A percentile compares a stretch with the other conserved stretches of the same genome.
Evolutionary conservation across 2,888 invertebrate genomes (phyloP).

Genomic region (Megalurothrips usitatus): DNA sequence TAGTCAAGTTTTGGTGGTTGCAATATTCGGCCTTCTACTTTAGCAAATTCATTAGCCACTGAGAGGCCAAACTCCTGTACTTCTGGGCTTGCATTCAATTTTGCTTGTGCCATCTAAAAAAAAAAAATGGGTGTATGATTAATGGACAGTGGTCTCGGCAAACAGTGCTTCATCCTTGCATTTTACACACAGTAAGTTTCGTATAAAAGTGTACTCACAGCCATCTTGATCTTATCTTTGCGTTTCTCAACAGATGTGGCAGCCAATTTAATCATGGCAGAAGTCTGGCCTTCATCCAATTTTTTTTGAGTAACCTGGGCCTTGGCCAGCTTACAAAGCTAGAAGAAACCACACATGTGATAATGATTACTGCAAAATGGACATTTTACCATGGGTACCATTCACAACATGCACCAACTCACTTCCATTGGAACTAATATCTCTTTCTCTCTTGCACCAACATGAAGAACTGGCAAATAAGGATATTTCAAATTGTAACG

Average conservation of each 20-base stretch:
- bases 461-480: constrained; percentile 77
- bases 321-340: constrained; percentile 66
- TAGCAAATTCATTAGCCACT: constrained; percentile 67
- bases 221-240: constrained; percentile 71
- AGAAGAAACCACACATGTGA: constrained; percentile 27
- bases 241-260: constrained; percentile 75
- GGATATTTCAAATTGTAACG: constrained; percentile 56
- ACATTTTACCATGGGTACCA: neutral
- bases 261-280: constrained; percentile 79
- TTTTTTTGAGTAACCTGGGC: constrained; percentile 78
- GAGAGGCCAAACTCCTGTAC: constrained; percentile 78
- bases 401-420: constrained; percentile 35
- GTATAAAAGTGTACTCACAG: constrained; percentile 41
- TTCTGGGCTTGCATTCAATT: constrained; percentile 49
- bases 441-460: constrained; percentile 62
- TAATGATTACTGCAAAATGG: neutral
- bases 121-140: neutral
- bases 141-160: too few species aligned
- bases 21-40: constrained; percentile 73
- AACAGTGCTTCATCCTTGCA: too few species aligned
- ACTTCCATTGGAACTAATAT: constrained; percentile 80
- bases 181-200: constrained; percentile 29
- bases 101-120: constrained; percentile 41
- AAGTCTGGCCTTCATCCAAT: constrained; percentile 75
- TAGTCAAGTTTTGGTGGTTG: constrained; percentile 70